Evolutionary conservation across 1,140 invertebrate genomes (phyloP).

Genomic region (Drosophila asahinai): DNA sequence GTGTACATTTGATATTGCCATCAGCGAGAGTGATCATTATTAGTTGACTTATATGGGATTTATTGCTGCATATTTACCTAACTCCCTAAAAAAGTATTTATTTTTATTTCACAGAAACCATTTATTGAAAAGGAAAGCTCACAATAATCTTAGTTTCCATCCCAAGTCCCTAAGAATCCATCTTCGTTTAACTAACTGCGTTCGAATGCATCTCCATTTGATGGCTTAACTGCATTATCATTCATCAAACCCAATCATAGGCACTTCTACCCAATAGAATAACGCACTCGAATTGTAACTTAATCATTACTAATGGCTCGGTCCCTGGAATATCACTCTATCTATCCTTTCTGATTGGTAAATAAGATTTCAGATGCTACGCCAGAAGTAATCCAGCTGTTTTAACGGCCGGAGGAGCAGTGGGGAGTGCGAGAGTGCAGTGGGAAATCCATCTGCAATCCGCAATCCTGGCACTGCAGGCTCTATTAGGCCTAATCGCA

Average conservation of each 20-base stretch:
- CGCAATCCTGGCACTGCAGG: slow-evolving; percentile 40
- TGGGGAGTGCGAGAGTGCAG: not conserved
- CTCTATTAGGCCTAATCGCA: slow-evolving; percentile 72
- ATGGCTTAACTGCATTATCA: slow-evolving; percentile 13
- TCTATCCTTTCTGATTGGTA: slow-evolving; percentile 31
- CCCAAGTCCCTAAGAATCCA: not conserved
- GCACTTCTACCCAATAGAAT: slow-evolving; percentile 12
- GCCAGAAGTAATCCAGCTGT: slow-evolving; percentile 38
- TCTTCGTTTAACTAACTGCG: not conserved
- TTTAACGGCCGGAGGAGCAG: slow-evolving; percentile 18
- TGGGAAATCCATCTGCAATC: slow-evolving; percentile 21
- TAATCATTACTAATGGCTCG: slow-evolving; percentile 27
- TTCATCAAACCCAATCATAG: not conserved
- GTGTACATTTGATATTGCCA: not conserved
- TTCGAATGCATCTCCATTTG: slow-evolving; percentile 5
- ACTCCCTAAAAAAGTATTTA: no score
- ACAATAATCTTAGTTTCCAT: not conserved
- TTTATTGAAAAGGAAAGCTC: not conserved
- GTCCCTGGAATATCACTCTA: slow-evolving; percentile 16
- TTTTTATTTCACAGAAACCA: no score
- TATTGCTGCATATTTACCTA: not conserved
- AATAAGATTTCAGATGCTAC: slow-evolving; percentile 36
- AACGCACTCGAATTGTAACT: slow-evolving; percentile 11
- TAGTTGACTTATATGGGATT: not conserved
- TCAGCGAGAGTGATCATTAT: not conserved